Conservation (phyloP, 2,113 vertebrate species). For the Bagarius yarrelli region DNA sequence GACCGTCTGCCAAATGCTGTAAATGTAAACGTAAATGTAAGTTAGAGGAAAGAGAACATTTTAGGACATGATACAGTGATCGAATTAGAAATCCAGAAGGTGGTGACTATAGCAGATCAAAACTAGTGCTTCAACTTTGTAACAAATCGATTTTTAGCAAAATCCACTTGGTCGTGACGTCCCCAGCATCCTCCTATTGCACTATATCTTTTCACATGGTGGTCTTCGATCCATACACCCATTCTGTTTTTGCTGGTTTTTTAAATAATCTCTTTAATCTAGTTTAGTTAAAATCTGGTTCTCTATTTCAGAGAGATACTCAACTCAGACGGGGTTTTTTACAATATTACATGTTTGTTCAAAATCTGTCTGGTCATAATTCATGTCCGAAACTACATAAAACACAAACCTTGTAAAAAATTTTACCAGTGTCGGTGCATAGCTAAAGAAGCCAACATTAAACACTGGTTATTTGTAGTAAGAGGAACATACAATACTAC, state of each 20-base stretch:
- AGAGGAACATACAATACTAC: not conserved
- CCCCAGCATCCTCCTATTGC: slow-evolving; percentile 33
- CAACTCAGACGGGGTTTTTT: not conserved
- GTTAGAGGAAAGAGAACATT: slow-evolving; percentile 64
- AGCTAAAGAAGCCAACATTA: not conserved
- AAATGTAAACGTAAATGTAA: too few relatives aligned
- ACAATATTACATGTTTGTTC: not conserved
- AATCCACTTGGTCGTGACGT: slow-evolving; percentile 43
- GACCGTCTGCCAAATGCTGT: too few relatives aligned
- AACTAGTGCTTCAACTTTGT: slow-evolving; percentile 62
- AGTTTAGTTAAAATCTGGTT: not conserved
- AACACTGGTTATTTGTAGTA: not conserved
- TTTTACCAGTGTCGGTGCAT: not conserved
- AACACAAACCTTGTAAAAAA: not conserved
- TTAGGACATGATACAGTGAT: slow-evolving; percentile 48
- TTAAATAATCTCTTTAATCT: not conserved
- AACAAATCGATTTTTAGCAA: slow-evolving; percentile 50
- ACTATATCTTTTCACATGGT: slow-evolving; percentile 5
- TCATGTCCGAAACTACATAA: not conserved
- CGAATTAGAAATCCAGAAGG: slow-evolving; percentile 66
- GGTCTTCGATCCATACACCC: slow-evolving; percentile 11
- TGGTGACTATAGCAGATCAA: slow-evolving; percentile 62
- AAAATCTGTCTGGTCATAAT: not conserved
- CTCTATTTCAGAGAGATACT: not conserved
- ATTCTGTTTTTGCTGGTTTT: slow-evolving; percentile 4